Base-by-base conservation (phyloP, 2,888 invertebrate genomes). In the Lepidocyrtoides sp. region DNA sequence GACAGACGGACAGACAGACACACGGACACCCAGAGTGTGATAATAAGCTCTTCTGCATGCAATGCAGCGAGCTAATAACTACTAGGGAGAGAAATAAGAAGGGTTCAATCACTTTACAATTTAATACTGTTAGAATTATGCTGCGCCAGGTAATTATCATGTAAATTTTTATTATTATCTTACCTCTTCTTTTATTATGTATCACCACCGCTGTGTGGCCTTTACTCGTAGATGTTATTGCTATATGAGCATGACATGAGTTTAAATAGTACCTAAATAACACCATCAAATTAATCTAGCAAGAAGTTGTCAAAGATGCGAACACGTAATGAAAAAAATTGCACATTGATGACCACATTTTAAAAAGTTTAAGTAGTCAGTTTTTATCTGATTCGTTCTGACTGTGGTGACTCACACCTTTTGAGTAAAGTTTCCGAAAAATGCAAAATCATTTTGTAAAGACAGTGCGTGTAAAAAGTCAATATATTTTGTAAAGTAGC, bases 391-490 rank as follows among this genome's bases (percentile, higher is more conserved):
- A n/a, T n/a, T n/a, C n/a, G n/a, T n/a, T n/a, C n/a, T n/a, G n/a
- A n/a, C n/a, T n/a, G n/a, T n/a, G n/a, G n/a, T n/a, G n/a, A n/a
- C n/a, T n/a, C n/a, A 63, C 32, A 63, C 26, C 3, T 26, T 29
- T 63, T 63, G 44, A 44, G 44, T 54, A 54, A 54, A n/a, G 54
- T 66, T 36, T 69, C 10, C 10, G 8, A 69, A 36, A 36, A 66
- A 32, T 29, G 26, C n/a, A 14, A 66, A 66, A n/a, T n/a, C n/a
- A n/a, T n/a, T n/a, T n/a, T n/a, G n/a, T 23, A 14, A 17, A 29
- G n/a, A 32, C n/a, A 44, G 60, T 89, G 89, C 89, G 89, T 89
- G 89, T 66, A 79, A 84, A 89, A 77, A 75, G 23, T 29, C 83
- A 89, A 89, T 89, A 84, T 89, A 84, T 77, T 79, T 83, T 23